phyloP scores from a whole-genome alignment of 64 coral and sea anemone genomes.

The Pocillopora verrucosa region DNA sequence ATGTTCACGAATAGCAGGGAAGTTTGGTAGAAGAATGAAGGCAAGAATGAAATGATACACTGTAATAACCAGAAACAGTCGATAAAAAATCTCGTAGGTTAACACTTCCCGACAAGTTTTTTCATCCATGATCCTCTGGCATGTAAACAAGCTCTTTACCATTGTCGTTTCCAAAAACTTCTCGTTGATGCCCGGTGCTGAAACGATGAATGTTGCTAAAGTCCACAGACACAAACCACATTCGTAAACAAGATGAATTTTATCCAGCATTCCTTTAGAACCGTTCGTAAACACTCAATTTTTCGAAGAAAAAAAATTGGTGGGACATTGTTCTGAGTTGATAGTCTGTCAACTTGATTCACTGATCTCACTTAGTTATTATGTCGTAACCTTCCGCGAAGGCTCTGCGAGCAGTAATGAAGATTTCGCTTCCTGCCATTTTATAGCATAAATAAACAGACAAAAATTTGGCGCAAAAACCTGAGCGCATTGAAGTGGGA shows the following conservation, averaged over 20 bases:
- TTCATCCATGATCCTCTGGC: slow-evolving; percentile 26
- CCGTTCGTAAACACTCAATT: background rate
- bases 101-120: slow-evolving; percentile 15
- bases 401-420: background rate
- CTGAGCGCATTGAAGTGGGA: background rate
- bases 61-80: slow-evolving; percentile 27
- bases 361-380: background rate
- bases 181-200: slow-evolving; percentile 7
- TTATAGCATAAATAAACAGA: background rate
- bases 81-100: slow-evolving; percentile 41
- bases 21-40: slow-evolving; percentile 9
- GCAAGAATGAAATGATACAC: slow-evolving; percentile 43
- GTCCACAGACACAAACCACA: slow-evolving; percentile 32
- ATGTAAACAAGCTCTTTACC: slow-evolving; percentile 5
- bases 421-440: too few relatives aligned
- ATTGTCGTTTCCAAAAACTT: slow-evolving; percentile 1
- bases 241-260: slow-evolving; percentile 34
- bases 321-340: background rate
- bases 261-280: background rate
- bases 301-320: background rate
- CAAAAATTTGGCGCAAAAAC: background rate
- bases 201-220: background rate
- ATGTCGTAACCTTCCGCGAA: background rate
- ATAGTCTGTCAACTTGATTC: background rate
- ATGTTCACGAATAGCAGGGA: background rate